A percentile compares a stretch with the other conserved stretches of the same genome.
These are phyloP conservation scores for Rhinogobio ventralis DNA, from an alignment of 2,797 vertebrate genomes.

Conservation along the genomic window DNA sequence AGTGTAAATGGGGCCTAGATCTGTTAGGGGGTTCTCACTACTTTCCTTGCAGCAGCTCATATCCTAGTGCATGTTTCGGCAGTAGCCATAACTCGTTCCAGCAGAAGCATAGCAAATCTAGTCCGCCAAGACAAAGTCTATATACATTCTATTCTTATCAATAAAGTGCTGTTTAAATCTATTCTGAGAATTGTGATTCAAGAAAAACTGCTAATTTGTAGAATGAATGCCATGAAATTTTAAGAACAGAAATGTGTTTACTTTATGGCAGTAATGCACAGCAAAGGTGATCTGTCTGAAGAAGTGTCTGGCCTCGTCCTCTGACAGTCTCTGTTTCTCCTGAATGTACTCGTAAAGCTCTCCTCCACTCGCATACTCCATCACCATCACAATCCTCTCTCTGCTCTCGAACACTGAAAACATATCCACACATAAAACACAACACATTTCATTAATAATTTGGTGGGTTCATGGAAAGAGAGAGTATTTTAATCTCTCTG, in stretches of 20 bases:
- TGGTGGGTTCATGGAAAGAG: not conserved
- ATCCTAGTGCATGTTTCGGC: not conserved
- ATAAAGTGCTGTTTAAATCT: not conserved
- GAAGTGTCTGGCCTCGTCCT: slow-evolving; percentile 80
- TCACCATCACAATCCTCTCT: slow-evolving; percentile 86
- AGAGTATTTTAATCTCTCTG: not conserved
- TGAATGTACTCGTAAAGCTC: slow-evolving; percentile 86
- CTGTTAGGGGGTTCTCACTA: not conserved
- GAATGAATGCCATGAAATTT: not conserved
- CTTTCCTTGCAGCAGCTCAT: not conserved
- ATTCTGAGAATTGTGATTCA: not conserved
- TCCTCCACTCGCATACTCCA: slow-evolving; percentile 84
- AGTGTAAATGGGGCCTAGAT: too few species aligned
- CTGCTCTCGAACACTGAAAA: slow-evolving; percentile 82
- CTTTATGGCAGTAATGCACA: slow-evolving; percentile 85
- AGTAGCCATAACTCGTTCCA: too few species aligned
- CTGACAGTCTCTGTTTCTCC: slow-evolving; percentile 75
- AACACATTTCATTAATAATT: not conserved
- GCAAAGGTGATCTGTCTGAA: slow-evolving; percentile 84
- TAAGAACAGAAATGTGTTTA: slow-evolving; percentile 45
- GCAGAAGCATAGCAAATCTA: not conserved
- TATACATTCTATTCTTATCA: not conserved
- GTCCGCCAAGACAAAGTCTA: not conserved
- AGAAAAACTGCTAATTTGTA: not conserved
- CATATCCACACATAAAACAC: slow-evolving; percentile 25